Evolutionary conservation across 1,140 invertebrate genomes (phyloP).

Genomic region (Pristionchus pacificus): DNA sequence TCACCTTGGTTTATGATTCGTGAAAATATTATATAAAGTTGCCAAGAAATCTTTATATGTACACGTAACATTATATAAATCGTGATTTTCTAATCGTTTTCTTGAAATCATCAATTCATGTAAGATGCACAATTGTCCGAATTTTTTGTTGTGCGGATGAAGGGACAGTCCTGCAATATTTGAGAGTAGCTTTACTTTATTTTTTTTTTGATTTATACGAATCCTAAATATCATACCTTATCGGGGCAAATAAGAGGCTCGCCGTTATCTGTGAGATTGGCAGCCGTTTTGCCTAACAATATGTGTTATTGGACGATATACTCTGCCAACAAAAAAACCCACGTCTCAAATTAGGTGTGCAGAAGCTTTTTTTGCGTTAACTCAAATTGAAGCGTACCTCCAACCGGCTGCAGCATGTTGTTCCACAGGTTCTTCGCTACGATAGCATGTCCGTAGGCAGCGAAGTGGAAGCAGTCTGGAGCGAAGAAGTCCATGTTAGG

Average conservation of each 20-base stretch:
- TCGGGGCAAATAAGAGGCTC: constrained; percentile 31
- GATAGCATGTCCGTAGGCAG: constrained; percentile 66
- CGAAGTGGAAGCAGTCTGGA: constrained; percentile 71
- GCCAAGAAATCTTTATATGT: too few species aligned
- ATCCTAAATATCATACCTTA: constrained; percentile 16
- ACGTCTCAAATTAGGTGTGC: neutral
- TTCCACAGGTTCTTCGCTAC: constrained; percentile 72
- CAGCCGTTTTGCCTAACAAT: constrained; percentile 35
- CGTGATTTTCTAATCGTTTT: too few species aligned
- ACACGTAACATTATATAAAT: too few species aligned
- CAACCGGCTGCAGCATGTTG: constrained; percentile 71
- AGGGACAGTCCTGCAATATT: too few species aligned
- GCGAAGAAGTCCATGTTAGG: constrained; percentile 66
- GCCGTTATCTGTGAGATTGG: constrained; percentile 27
- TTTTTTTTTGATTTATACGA: neutral
- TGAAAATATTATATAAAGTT: too few species aligned
- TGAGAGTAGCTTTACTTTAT: too few species aligned
- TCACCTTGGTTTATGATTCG: too few species aligned
- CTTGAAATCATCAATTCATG: too few species aligned
- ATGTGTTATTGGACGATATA: too few species aligned
- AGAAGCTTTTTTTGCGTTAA: too few species aligned
- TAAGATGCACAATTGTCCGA: too few species aligned
- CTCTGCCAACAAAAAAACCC: constrained; percentile 11
- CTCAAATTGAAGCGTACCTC: constrained; percentile 65
- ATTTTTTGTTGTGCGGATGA: too few species aligned